Conservation (phyloP, 2,888 invertebrate species). For the Troides helena region DNA sequence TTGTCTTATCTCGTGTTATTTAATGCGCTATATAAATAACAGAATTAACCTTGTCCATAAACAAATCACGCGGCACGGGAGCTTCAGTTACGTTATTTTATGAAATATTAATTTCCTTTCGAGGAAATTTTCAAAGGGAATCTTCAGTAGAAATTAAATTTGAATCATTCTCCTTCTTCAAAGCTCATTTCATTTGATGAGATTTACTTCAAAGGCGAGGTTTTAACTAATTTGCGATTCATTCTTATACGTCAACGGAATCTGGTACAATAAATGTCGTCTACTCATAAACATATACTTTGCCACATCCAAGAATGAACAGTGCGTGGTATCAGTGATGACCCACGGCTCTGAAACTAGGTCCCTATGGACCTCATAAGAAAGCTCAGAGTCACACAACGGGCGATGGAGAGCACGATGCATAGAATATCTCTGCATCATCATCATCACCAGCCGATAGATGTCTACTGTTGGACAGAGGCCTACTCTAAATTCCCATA, state of each 20-base stretch:
- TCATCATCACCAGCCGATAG: too few relatives aligned
- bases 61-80: not conserved
- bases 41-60: not conserved
- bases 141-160: slow-evolving; percentile 24
- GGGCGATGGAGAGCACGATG: too few relatives aligned
- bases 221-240: slow-evolving; percentile 14
- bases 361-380: too few relatives aligned
- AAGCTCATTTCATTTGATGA: slow-evolving; percentile 21
- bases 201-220: slow-evolving; percentile 11
- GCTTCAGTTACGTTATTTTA: slow-evolving; percentile 10
- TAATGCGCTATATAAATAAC: not conserved
- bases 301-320: not conserved
- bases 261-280: not conserved
- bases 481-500: too few relatives aligned
- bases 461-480: too few relatives aligned
- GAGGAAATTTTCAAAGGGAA: slow-evolving; percentile 13
- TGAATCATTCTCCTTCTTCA: slow-evolving; percentile 16
- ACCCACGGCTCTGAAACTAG: too few relatives aligned
- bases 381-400: too few relatives aligned
- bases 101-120: slow-evolving; percentile 18
- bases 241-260: slow-evolving; percentile 5
- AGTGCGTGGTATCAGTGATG: too few relatives aligned
- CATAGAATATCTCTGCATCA: too few relatives aligned
- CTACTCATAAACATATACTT: not conserved
- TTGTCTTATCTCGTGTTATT: not conserved